These are phyloP conservation scores for Sebastes kiyomatsui DNA, from an alignment of 2,797 vertebrate genomes.

Conservation along the genomic window DNA sequence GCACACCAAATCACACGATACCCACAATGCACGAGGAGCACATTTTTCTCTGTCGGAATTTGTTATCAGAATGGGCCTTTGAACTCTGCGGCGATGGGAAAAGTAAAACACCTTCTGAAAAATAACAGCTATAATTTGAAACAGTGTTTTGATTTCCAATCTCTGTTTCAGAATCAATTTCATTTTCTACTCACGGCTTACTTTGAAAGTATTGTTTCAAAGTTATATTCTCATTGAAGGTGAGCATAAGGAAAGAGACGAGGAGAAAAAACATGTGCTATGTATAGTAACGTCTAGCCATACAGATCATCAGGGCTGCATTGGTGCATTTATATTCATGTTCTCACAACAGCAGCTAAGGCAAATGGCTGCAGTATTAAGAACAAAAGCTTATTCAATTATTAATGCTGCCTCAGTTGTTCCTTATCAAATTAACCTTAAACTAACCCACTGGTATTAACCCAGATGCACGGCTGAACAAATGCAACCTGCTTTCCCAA, in stretches of 20 bases:
- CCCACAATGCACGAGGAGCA: conserved; percentile 73
- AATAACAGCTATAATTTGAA: conserved; percentile 59
- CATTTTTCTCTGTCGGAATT: conserved; percentile 85
- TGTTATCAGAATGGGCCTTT: conserved; percentile 82
- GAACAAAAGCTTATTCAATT: conserved; percentile 54
- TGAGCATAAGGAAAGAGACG: neutral
- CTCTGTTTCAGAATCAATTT: conserved; percentile 42
- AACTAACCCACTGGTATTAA: conserved; percentile 29
- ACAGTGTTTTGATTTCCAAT: conserved; percentile 46
- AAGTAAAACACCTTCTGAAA: conserved; percentile 64
- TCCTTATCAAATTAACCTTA: conserved; percentile 69
- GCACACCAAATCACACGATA: conserved; percentile 76
- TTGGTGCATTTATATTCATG: neutral
- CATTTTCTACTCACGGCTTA: neutral
- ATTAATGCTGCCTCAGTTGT: conserved; percentile 33
- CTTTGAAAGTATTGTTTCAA: conserved; percentile 10
- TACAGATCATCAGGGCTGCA: neutral
- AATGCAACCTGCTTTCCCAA: conserved; percentile 76
- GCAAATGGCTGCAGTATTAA: conserved; percentile 37
- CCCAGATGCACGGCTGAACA: conserved; percentile 40
- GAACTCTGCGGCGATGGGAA: conserved; percentile 67
- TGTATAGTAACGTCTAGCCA: neutral
- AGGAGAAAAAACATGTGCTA: neutral
- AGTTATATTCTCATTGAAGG: conserved; percentile 17
- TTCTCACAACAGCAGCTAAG: conserved; percentile 1